phyloP scores from a whole-genome alignment of 2,113 vertebrate species.

The Otocyon megalotis region DNA sequence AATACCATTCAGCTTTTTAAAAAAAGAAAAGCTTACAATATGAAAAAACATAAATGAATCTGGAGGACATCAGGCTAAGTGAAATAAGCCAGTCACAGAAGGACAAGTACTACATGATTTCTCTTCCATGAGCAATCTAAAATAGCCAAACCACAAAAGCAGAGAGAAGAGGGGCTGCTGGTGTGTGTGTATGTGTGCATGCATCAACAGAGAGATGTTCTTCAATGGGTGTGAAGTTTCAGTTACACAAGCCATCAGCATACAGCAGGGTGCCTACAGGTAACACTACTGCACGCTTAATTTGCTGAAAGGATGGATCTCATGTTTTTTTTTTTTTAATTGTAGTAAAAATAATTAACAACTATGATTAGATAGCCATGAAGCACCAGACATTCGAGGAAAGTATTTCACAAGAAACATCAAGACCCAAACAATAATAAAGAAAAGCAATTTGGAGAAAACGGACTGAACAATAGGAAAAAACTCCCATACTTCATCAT shows the following conservation, averaged over 20 bases:
- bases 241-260: neutral
- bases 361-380: neutral
- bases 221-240: neutral
- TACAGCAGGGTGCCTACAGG: neutral
- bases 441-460: constrained; percentile 36
- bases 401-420: neutral
- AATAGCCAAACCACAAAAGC: neutral
- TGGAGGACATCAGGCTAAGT: neutral
- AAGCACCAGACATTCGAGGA: neutral
- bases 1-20: neutral
- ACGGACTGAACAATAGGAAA: neutral
- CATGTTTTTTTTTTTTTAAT: neutral
- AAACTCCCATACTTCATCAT: neutral
- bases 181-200: too few relatives aligned
- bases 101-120: neutral
- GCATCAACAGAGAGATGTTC: neutral
- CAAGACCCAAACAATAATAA: neutral
- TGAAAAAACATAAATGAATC: neutral
- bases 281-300: neutral
- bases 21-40: neutral
- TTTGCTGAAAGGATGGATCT: neutral
- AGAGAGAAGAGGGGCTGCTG: neutral
- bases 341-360: neutral
- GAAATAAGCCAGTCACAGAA: neutral
- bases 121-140: neutral